Conservation (phyloP, 2,113 vertebrate species). For the Danionella cerebrum region DNA sequence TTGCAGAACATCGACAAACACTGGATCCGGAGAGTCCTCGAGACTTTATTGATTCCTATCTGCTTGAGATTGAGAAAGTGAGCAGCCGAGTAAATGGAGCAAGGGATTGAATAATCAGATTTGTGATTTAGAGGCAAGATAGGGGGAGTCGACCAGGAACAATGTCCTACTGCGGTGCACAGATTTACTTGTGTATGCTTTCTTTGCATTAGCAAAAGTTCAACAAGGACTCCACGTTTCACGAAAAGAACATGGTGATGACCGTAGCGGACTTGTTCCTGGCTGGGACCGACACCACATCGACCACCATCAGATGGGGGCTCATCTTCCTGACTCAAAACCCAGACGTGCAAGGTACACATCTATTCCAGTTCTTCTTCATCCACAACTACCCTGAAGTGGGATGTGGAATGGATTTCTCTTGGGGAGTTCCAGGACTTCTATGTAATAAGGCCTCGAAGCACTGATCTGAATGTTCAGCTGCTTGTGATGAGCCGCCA, state of each 20-base stretch:
- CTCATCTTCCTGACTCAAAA: slow-evolving; percentile 61
- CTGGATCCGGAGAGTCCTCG: slow-evolving; percentile 33
- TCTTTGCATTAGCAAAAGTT: slow-evolving; percentile 44
- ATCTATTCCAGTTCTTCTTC: not conserved
- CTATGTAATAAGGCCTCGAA: no score
- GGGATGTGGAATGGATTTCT: no score
- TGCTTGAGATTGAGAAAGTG: slow-evolving; percentile 43
- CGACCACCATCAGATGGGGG: slow-evolving; percentile 61
- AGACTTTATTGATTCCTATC: slow-evolving; percentile 42
- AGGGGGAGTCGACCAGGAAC: no score
- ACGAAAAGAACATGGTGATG: slow-evolving; percentile 60
- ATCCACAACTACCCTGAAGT: no score
- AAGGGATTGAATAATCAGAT: no score
- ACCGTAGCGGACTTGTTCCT: slow-evolving; percentile 58
- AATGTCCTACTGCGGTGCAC: no score
- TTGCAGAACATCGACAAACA: slow-evolving; percentile 28
- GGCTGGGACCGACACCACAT: slow-evolving; percentile 63
- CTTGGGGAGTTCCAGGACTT: no score
- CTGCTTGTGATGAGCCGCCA: no score
- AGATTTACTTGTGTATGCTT: not conserved
- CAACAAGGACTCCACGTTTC: slow-evolving; percentile 48
- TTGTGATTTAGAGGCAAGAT: no score
- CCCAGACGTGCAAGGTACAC: slow-evolving; percentile 48
- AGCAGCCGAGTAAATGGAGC: no score
- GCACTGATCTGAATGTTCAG: no score